A percentile compares a stretch with the other conserved stretches of the same genome.
Evolutionary conservation across 2,888 invertebrate genomes (phyloP).

Genomic region (Lamproptera curius): DNA sequence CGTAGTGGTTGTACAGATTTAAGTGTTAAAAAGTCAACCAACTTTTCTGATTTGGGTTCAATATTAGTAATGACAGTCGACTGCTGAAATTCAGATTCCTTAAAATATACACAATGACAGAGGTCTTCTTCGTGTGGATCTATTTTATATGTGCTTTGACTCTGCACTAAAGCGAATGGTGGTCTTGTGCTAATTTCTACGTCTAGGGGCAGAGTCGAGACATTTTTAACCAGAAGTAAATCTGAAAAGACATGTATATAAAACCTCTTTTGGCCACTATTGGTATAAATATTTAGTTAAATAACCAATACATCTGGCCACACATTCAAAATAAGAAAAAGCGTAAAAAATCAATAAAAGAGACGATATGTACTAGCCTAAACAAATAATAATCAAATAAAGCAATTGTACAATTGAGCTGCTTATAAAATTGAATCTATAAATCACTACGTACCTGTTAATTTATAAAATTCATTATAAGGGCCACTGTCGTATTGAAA

Average conservation of each 20-base stretch:
- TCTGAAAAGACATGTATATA: too few relatives aligned
- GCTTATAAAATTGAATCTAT: background rate
- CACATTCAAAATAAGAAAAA: too few relatives aligned
- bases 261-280: too few relatives aligned
- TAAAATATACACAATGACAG: slow-evolving; percentile 61
- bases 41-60: slow-evolving; percentile 41
- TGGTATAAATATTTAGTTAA: too few relatives aligned
- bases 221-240: slow-evolving; percentile 73
- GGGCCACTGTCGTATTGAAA: slow-evolving; percentile 73
- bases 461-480: slow-evolving; percentile 59
- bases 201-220: slow-evolving; percentile 68
- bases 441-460: slow-evolving; percentile 51
- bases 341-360: too few relatives aligned
- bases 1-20: slow-evolving; percentile 54
- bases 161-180: slow-evolving; percentile 71
- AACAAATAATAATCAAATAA: too few relatives aligned
- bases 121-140: slow-evolving; percentile 45
- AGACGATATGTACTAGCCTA: too few relatives aligned
- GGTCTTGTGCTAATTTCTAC: slow-evolving; percentile 63
- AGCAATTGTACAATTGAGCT: too few relatives aligned
- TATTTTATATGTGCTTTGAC: slow-evolving; percentile 55
- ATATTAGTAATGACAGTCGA: slow-evolving; percentile 42
- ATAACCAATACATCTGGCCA: too few relatives aligned
- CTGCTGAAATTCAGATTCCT: slow-evolving; percentile 46
- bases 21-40: slow-evolving; percentile 58